Base-by-base conservation (phyloP, 2,113 vertebrate genomes). In the Naja naja region DNA sequence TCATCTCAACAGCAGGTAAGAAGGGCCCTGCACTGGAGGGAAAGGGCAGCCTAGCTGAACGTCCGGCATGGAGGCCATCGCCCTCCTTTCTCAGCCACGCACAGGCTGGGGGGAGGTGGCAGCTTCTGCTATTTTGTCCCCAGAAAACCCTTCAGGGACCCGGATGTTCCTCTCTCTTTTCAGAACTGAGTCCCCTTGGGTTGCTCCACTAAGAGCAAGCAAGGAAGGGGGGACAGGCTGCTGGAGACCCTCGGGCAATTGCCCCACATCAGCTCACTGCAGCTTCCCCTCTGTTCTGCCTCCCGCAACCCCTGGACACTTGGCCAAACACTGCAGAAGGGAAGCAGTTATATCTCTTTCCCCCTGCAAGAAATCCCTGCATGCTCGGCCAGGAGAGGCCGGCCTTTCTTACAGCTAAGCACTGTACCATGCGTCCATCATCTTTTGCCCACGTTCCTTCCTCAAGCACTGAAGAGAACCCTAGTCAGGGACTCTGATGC, bases 1-100 rank as follows among this genome's bases (percentile, higher is more conserved):
- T 91, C 98, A 98, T 93, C 97, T 98, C 86, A 98, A 98, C 96
- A 98, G 97, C 97, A 98, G 98, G 98, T 98, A 97, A 5, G 81
- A 81, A 81, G 25, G 27, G 20, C 49, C 25, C 30, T 5, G 1
- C 0, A 1, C 88, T 23, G 60, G 23, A n/a, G 43, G 30, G 25
- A 27, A 5, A 27, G 4, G 6, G 43, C 14, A 54, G 58, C 2
- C 8, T 49, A 54, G 18, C 1, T 43, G 87, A 74, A 10, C 11
- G 5, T 39, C 20, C 4, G 10, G 25, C 87, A 88, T 49, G 39
- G 53, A 2, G 34, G 85, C 4, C 2, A 3, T 55, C 55, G 22
- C 3, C 47, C 52, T 53, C 49, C 14, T 5, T n/a, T 34, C 69
- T 74, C n/a, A 74, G 5, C 69, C 14, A 34, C 2, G 5, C 7